These are phyloP conservation scores for Bombus fervidus DNA, from an alignment of 1,140 invertebrate genomes.

Conservation along the genomic window DNA sequence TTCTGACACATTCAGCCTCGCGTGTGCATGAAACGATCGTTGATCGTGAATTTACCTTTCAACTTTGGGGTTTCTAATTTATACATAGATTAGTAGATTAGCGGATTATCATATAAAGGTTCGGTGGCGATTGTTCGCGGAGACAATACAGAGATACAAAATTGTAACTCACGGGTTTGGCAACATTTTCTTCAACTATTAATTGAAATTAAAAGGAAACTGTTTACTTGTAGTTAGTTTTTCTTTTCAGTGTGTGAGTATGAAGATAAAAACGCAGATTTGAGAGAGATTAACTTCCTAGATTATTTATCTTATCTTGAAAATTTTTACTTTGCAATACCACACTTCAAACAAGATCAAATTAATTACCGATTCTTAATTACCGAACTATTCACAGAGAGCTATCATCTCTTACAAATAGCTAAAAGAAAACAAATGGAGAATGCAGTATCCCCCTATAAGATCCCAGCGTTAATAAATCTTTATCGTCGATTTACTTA, in stretches of 20 bases:
- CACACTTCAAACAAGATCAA: neutral
- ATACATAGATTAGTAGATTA: neutral
- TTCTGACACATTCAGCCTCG: neutral
- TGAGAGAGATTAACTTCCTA: neutral
- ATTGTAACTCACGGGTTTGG: neutral
- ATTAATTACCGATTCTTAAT: neutral
- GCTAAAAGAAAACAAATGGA: neutral
- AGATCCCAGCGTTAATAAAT: neutral
- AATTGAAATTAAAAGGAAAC: neutral
- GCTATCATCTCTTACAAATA: neutral
- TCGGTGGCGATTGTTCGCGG: neutral
- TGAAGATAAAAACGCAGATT: neutral
- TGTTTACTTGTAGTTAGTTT: neutral
- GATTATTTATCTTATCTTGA: neutral
- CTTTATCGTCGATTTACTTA: neutral
- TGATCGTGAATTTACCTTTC: slow-evolving; percentile 10
- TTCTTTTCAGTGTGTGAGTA: neutral
- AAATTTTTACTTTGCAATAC: neutral
- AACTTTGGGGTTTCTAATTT: slow-evolving; percentile 15
- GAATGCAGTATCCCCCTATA: neutral
- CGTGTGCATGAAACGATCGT: slow-evolving; percentile 3
- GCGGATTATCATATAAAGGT: neutral
- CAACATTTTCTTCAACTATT: neutral
- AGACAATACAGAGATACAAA: neutral
- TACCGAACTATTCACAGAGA: neutral